Percentiles rank a stretch among this genome's conserved stretches.
Evolutionary conservation across 2,113 vertebrate genomes (phyloP).

Genomic region (Nothobranchius kuhntae): DNA sequence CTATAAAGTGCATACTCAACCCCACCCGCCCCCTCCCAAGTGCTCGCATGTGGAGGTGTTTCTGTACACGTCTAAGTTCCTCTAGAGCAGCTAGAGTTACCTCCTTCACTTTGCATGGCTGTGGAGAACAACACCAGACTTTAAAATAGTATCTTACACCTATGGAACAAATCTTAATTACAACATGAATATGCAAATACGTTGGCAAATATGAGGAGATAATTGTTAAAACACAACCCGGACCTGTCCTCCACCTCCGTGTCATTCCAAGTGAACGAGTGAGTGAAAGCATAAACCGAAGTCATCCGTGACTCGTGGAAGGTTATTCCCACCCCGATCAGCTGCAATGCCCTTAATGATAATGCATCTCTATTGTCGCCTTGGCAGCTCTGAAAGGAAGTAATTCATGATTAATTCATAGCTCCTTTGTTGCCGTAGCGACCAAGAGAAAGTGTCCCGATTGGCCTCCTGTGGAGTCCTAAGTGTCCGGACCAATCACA

Average conservation of each 20-base stretch:
- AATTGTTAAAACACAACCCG: conserved; percentile 79
- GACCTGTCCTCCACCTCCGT: conserved; percentile 52
- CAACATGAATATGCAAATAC: conserved; percentile 87
- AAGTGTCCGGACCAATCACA: conserved; percentile 68
- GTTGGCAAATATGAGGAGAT: conserved; percentile 81
- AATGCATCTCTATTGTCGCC: conserved; percentile 51
- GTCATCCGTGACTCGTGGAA: conserved; percentile 47
- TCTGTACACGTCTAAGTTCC: conserved; percentile 50
- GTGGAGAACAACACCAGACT: conserved; percentile 70
- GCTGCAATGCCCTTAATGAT: conserved; percentile 57
- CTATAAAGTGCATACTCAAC: conserved; percentile 83
- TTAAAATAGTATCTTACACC: conserved; percentile 92
- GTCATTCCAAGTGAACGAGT: conserved; percentile 69
- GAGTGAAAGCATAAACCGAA: conserved; percentile 66
- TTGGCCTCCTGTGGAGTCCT: conserved; percentile 60
- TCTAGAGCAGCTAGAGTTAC: conserved; percentile 62
- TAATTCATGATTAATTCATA: conserved; percentile 66
- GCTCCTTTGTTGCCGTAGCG: conserved; percentile 59
- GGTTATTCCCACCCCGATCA: conserved; percentile 47
- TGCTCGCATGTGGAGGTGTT: conserved; percentile 54
- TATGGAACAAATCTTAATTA: conserved; percentile 86
- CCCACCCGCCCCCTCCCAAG: conserved; percentile 55
- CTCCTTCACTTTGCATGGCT: conserved; percentile 55
- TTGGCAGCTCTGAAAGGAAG: conserved; percentile 62
- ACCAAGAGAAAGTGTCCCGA: conserved; percentile 58